phyloP scores from a whole-genome alignment of 1,140 invertebrate genomes.

The Laupala kohalensis region DNA sequence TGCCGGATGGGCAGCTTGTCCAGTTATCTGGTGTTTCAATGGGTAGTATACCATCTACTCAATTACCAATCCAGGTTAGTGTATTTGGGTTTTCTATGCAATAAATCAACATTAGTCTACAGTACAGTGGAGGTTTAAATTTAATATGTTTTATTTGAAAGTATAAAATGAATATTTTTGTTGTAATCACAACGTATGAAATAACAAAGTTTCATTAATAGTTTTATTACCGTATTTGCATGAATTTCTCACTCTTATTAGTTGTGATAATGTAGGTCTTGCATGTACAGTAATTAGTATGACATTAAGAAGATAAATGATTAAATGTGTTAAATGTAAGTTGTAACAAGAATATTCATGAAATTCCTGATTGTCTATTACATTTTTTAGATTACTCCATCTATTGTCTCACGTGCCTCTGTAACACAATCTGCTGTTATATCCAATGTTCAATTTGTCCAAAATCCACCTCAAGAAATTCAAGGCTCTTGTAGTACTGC shows the following conservation, averaged over 20 bases:
- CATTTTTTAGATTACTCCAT: not conserved
- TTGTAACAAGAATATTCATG: no score
- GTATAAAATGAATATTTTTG: no score
- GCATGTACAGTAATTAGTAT: not conserved
- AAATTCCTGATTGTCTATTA: not conserved
- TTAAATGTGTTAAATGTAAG: no score
- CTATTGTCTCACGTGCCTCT: not conserved
- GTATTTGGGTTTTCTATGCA: no score
- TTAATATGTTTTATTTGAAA: no score
- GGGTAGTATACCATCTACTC: not conserved
- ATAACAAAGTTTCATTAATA: no score
- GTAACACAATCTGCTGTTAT: not conserved
- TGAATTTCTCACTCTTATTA: not conserved
- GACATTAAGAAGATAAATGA: not conserved
- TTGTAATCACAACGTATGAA: no score
- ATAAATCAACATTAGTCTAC: no score
- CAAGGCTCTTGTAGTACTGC: not conserved
- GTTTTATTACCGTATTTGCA: not conserved
- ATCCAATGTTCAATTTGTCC: not conserved
- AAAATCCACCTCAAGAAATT: not conserved
- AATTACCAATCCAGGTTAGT: not conserved
- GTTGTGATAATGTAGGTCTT: not conserved
- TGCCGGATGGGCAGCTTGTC: slow-evolving; percentile 34
- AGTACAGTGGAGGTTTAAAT: no score
- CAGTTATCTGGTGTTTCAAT: slow-evolving; percentile 22